These are phyloP conservation scores for Erythrocercus mccallii DNA, from an alignment of 2,113 vertebrate species.

Conservation along the genomic window DNA sequence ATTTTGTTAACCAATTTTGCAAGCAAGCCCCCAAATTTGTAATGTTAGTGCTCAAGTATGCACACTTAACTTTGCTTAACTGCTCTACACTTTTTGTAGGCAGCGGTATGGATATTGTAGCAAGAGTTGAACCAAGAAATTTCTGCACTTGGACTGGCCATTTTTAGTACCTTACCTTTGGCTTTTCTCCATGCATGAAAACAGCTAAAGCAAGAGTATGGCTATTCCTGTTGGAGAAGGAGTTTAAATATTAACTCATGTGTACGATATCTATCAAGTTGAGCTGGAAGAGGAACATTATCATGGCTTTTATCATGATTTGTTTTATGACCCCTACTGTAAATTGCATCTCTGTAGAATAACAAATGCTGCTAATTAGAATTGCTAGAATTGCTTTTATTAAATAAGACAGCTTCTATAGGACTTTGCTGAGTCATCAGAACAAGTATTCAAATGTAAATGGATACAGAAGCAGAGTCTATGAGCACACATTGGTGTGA, in stretches of 20 bases:
- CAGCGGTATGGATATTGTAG: not conserved
- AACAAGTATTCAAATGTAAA: not conserved
- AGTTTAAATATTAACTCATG: not conserved
- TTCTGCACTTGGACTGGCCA: not conserved
- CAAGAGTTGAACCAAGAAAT: not conserved
- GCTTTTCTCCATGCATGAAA: not conserved
- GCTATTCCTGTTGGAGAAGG: not conserved
- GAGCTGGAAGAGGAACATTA: not conserved
- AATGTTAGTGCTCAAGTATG: not conserved
- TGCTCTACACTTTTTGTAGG: not conserved
- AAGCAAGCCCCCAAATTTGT: not conserved
- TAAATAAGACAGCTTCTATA: not conserved
- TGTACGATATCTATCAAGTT: not conserved
- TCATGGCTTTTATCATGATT: not conserved
- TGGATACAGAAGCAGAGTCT: not conserved
- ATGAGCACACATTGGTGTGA: not conserved
- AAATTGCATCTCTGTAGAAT: not conserved
- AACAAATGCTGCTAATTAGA: not conserved
- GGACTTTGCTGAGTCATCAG: not conserved
- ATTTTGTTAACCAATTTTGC: not conserved
- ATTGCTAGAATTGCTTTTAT: not conserved
- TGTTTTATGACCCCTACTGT: not conserved
- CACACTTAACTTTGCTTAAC: not conserved
- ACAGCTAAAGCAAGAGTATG: not conserved
- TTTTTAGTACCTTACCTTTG: not conserved